Percentiles rank a stretch among this genome's conserved stretches.
Evolutionary conservation across 2,797 vertebrate species (phyloP).

Genomic region (Ptychobarbus kaznakovi): DNA sequence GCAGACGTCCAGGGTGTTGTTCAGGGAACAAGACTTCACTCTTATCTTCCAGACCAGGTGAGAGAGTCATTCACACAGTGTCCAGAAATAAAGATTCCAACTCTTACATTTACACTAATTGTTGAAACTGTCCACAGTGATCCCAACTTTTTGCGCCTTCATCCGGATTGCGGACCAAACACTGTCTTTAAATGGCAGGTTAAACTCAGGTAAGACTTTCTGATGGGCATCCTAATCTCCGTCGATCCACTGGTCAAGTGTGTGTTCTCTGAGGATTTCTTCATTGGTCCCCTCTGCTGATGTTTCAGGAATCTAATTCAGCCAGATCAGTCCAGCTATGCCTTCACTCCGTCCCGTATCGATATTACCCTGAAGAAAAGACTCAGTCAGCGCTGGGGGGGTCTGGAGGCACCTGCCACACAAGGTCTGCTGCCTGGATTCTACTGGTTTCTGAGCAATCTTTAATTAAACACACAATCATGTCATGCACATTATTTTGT

Average conservation of each 20-base stretch:
- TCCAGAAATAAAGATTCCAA: neutral
- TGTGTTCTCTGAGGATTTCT: neutral
- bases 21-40: constrained; percentile 97
- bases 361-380: constrained; percentile 95
- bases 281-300: neutral
- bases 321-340: constrained; percentile 90
- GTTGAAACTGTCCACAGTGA: constrained; percentile 79
- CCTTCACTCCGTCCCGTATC: constrained; percentile 90
- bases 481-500: neutral
- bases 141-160: constrained; percentile 89
- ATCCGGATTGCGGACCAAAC: constrained; percentile 89
- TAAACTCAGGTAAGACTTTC: constrained; percentile 89
- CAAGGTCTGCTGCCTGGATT: constrained; percentile 95
- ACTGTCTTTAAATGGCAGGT: constrained; percentile 98
- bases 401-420: constrained; percentile 92
- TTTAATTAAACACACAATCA: neutral
- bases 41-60: constrained; percentile 97
- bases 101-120: neutral
- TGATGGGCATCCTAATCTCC: neutral
- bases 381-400: constrained; percentile 96
- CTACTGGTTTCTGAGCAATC: constrained; percentile 61
- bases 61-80: neutral
- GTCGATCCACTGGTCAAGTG: neutral
- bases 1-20: constrained; percentile 88
- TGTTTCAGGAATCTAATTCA: constrained; percentile 92